Conservation (phyloP, 2,113 vertebrate genomes). For the Drymodes brunneopygia region DNA sequence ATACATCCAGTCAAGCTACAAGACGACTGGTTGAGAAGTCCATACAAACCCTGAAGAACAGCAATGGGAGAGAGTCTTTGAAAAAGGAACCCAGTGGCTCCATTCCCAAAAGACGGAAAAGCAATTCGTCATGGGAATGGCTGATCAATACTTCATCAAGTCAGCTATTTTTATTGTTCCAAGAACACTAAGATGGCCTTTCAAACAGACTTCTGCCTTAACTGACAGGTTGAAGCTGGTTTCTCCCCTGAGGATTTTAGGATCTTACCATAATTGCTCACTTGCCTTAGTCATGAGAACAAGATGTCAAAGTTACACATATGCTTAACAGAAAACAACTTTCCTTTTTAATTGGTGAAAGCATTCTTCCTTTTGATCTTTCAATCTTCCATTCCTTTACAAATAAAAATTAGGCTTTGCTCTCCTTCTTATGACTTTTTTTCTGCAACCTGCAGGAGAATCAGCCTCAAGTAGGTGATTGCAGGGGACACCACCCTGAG, state of each 20-base stretch:
- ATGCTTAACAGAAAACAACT: not conserved
- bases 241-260: not conserved
- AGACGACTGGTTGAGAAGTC: not conserved
- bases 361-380: not conserved
- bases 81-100: not conserved
- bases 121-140: fast-evolving
- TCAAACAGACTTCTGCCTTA: not conserved
- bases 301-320: not conserved
- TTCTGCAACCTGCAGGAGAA: not conserved
- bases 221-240: not conserved
- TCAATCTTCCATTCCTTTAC: not conserved
- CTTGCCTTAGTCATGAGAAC: not conserved
- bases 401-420: not conserved
- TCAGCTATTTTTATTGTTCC: not conserved
- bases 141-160: not conserved
- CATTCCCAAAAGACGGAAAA: not conserved
- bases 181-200: not conserved
- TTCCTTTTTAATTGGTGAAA: not conserved
- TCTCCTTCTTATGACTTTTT: not conserved
- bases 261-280: not conserved
- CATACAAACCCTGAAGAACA: not conserved
- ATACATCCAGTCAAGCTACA: not conserved
- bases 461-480: not conserved
- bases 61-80: not conserved
- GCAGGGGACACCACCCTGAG: not conserved